Base-by-base conservation (phyloP, 2,888 invertebrate genomes). In the Nemurella pictetii region DNA sequence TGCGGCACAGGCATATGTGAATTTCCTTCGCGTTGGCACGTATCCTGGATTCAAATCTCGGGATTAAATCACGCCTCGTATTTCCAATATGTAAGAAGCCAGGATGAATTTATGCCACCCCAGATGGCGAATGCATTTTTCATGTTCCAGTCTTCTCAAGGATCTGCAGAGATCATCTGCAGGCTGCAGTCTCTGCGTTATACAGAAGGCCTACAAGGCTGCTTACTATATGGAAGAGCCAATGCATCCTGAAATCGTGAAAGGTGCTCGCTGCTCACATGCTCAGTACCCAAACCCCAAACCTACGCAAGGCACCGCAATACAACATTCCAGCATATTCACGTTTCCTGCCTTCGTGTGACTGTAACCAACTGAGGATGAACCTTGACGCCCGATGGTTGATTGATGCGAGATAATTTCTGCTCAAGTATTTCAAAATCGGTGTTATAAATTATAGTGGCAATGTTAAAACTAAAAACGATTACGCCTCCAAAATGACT, bases 11-110 rank as follows among this genome's bases (percentile, higher is more conserved):
- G 55, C 9, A 55, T 55, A 55, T 55, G 55, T 55, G 55, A 12
- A 55, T 55, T 55, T 55, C 55, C 55, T 55, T 15, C 9, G 20
- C 55, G 20, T 55, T 20, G 55, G 55, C 55, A 55, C 26, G 75
- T 75, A 75, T 75, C 15, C 27, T 27, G 75, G 28, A 75, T 75
- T n/a, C 75, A 28, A 26, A 75, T 75, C 75, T 0, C 75, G 0
- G 75, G 27, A 75, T 75, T 75, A 75, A 75, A 75, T 75, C 75
- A 75, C 75, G 75, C 75, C 75, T 75, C 75, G 26, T 3, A 75
- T 75, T 27, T 28, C 75, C 55, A 55, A 55, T 55, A 55, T 55
- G 55, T 20, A 20, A 55, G 55, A 7, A 20, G 20, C 5, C 32
- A 32, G 32, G 55, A 55, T 15, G 55, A 55, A 55, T 55, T n/a